These are phyloP conservation scores for Calliopsis andreniformis DNA, from an alignment of 1,140 invertebrate species.

Conservation along the genomic window DNA sequence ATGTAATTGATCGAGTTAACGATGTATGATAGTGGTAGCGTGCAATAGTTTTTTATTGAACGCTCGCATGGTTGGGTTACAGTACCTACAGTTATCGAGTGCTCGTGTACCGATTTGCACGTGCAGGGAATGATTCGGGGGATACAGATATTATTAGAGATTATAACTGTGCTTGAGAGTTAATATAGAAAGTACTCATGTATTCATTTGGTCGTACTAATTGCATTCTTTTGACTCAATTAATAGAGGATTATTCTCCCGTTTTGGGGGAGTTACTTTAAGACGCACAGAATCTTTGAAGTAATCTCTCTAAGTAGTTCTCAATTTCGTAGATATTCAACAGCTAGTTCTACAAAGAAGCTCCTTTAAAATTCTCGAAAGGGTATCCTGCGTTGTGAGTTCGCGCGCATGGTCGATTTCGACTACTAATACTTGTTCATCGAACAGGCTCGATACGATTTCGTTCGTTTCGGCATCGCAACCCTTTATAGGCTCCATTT, in stretches of 20 bases:
- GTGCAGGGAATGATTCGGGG: neutral
- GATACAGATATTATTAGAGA: neutral
- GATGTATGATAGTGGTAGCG: too few relatives aligned
- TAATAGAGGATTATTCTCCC: slow-evolving; percentile 15
- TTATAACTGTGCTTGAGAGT: neutral
- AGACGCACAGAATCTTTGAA: neutral
- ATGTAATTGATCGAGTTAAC: too few relatives aligned
- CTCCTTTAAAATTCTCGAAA: slow-evolving; percentile 11
- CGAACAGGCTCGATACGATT: slow-evolving; percentile 16
- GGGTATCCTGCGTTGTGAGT: neutral
- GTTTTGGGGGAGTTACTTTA: neutral
- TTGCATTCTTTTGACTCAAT: neutral
- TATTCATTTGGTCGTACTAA: neutral
- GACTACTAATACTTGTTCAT: slow-evolving; percentile 5
- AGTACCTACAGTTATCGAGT: too few relatives aligned
- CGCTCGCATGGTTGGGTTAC: too few relatives aligned
- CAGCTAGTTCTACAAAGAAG: neutral
- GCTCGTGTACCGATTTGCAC: neutral
- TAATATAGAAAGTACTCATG: neutral
- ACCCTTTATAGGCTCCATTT: slow-evolving; percentile 64
- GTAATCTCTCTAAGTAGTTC: neutral
- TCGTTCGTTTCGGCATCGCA: slow-evolving; percentile 25
- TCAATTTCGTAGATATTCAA: neutral
- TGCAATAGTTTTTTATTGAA: too few relatives aligned
- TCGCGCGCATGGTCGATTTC: slow-evolving; percentile 29